Evolutionary conservation across 2,797 vertebrate genomes (phyloP).

Genomic region (Heterohyrax brucei): DNA sequence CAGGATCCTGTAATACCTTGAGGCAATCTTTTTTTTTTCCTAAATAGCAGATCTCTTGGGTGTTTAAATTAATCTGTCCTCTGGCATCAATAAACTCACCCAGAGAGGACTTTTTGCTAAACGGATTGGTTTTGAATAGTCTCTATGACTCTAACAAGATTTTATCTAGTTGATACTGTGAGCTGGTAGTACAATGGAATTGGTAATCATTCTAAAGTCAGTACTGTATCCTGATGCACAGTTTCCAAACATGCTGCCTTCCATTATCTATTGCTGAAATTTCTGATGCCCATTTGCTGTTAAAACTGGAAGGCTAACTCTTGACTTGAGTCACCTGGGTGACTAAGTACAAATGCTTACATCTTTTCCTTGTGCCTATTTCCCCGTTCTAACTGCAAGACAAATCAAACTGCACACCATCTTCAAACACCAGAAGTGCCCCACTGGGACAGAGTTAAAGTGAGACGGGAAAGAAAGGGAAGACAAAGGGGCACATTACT

Average conservation of each 20-base stretch:
- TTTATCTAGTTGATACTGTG: neutral
- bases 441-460: neutral
- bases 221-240: neutral
- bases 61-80: slow-evolving; percentile 38
- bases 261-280: neutral
- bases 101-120: neutral
- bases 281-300: neutral
- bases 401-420: neutral
- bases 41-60: slow-evolving; percentile 1
- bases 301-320: slow-evolving; percentile 30
- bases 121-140: neutral
- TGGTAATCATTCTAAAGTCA: neutral
- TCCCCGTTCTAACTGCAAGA: neutral
- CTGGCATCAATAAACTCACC: slow-evolving; percentile 2
- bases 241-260: neutral
- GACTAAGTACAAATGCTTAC: neutral
- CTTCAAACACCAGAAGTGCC: slow-evolving; percentile 17
- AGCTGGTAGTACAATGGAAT: neutral
- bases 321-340: neutral
- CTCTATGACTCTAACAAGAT: slow-evolving; percentile 41
- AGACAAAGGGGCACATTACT: neutral
- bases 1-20: neutral
- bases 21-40: neutral
- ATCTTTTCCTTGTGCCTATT: neutral
- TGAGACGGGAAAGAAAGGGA: neutral